Evolutionary conservation across 1,140 invertebrate species (phyloP), one percentile per base, ranked within the genome.

Genomic region (Holotrichia oblita): DNA sequence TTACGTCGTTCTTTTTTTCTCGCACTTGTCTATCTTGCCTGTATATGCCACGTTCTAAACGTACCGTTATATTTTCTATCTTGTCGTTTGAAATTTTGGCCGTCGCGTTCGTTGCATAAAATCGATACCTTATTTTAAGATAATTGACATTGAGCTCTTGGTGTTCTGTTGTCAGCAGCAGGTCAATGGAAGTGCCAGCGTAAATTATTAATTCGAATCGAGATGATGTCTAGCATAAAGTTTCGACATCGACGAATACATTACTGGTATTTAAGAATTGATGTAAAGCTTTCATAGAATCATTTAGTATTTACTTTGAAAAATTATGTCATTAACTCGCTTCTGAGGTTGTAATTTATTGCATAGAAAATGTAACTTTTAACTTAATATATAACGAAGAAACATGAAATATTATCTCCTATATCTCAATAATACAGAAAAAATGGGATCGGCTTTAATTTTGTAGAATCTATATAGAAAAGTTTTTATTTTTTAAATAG

Each of bases 81-180:
- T 17, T 55, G 48, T 55, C 48, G 48, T 55, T 17, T 55, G 14
- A 55, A 55, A 17, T 55, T n/a, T 55, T 17, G 48, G 48, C n/a
- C 3, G 14, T 17, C 48, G 48, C 48, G 14, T 3, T 6, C 6
- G 48, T 55, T 55, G 48, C 48, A 55, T 55, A 14, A 55, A 55
- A 55, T 55, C 48, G 48, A 55, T 55, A 55, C 48, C 48, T 55
- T 55, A 55, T 55, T 55, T n/a, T 55, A 55, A 55, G 12, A 17
- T 55, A 55, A 55, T 55, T 55, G n/a, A 6, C 17, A 55, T 14
- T 55, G 48, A 14, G 48, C 48, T 55, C 48, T 55, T 55, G 14
- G 48, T 6, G 27, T 17, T 55, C 14, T 6, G 48, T 55, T 17
- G 14, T 17, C 48, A 55, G 17, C 48, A 55, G 17, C 12, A 17